Base-by-base conservation (phyloP, 2,797 vertebrate genomes). In the Falco peregrinus region DNA sequence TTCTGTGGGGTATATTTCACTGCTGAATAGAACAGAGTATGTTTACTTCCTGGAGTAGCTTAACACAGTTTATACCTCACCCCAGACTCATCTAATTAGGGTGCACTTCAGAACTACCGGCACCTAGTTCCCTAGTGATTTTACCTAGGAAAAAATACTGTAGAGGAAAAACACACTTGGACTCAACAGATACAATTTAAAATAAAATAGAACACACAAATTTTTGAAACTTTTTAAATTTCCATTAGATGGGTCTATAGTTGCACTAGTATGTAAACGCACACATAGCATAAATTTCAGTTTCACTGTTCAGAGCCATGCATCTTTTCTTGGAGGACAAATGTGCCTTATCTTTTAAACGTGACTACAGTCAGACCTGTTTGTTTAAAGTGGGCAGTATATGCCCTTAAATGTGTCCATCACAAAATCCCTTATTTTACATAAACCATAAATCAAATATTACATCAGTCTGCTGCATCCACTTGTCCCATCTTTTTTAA, bases 381-480 rank as follows among this genome's bases (percentile, higher is more conserved):
- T 76, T 92, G 25, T 53, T 87, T 71, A 22, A 67, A 85, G 71
- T 11, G 25, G 65, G 53, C 12, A 67, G n/a, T 45, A 70, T 22
- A 45, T 60, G 64, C 20, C 67, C 71, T 79, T 51, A 80, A 93
- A 95, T 20, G 80, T 4, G 37, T 65, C 64, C 57, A 87, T 64
- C 78, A 85, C 4, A 41, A 92, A 85, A 37, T 24, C 45, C 48
- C 41, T 71, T 74, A 60, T 64, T 92, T 90, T 75, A 85, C 41
- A 84, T 64, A 80, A 93, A 92, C 29, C 60, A 17, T 53, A 93
- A 89, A 91, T 61, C n/a, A 67, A 68, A 26, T 59, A 90, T 74
- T 85, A 53, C 41, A 93, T 86, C 84, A 81, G n/a, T 79, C 84
- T 92, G 45, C 75, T 89, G 61, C 73, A 85, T 85, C 60, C 41